Evolutionary conservation across 2,113 vertebrate species (phyloP), one percentile per base, ranked within the genome.

Genomic region (Trinectes maculatus): DNA sequence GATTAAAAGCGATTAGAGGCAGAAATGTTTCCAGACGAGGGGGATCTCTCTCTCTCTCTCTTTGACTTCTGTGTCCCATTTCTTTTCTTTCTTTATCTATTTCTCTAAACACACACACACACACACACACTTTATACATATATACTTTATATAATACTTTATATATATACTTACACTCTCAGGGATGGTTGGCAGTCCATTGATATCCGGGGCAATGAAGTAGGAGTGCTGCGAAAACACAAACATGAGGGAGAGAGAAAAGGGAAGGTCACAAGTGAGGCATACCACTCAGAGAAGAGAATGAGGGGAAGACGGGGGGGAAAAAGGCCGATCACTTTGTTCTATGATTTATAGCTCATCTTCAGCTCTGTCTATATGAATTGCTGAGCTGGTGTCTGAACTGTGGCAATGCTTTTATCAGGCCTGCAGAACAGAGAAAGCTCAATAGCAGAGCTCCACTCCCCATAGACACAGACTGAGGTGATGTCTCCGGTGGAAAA

Each of bases 161-260:
- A 51, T 39, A 44, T 59, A 69, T 80, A 89, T 91, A 97, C 98
- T 96, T 90, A 99, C 98, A 66, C 93, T 99, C 94, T 99, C 98
- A 46, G 98, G 98, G 86, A 99, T 97, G 42, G 97, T 98, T 82
- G 97, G 98, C 82, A 99, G 95, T 92, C 96, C 95, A 91, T 94
- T 95, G 85, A 94, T 71, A 92, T 98, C 96, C 80, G 98, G 98
- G 84, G 95, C 94, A 89, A 99, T 95, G 94, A 99, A 99, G 92
- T 93, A 98, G 19, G 94, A 96, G 89, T 98, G 95, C 97, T 99
- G 80, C 37, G 15, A 81, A 85, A 85, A 82, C 77, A 85, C 71
- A 88, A 85, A 90, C 80, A 88, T 59, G 76, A 31, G 66, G 85
- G 78, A 85, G 80, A 86, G 48, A 86, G 78, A 79, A 79, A 48